These are phyloP conservation scores for Alosa alosa DNA, from an alignment of 2,113 vertebrate species.

Conservation along the genomic window DNA sequence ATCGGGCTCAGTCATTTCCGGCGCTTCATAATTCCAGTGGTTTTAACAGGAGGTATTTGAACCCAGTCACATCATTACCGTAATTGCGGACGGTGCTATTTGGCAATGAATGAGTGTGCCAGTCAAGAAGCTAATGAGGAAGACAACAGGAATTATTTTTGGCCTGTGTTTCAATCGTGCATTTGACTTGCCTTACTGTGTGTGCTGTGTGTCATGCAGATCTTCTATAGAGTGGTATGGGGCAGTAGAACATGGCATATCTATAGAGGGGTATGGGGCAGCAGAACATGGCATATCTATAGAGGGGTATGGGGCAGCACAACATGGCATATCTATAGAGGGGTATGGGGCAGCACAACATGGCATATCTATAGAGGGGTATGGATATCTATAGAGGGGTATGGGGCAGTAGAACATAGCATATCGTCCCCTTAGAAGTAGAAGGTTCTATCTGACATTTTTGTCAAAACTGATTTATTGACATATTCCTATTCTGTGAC, in stretches of 20 bases:
- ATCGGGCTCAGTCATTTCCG: conserved; percentile 67
- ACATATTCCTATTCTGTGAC: too few species aligned
- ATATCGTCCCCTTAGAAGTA: too few species aligned
- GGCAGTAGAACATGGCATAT: background rate
- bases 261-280: background rate
- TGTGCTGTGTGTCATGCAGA: background rate
- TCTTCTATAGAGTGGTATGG: background rate
- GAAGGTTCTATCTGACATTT: too few species aligned
- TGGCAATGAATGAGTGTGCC: conserved; percentile 22
- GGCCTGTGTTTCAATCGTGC: background rate
- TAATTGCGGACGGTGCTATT: conserved; percentile 23
- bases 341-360: background rate
- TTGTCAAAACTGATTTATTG: too few species aligned
- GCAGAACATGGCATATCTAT: background rate
- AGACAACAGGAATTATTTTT: background rate
- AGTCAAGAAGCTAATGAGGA: background rate
- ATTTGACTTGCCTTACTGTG: background rate
- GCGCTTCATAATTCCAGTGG: conserved; percentile 61
- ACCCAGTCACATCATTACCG: conserved; percentile 39
- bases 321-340: background rate
- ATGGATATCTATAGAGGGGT: background rate
- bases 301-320: background rate
- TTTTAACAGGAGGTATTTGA: conserved; percentile 56
- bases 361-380: background rate
- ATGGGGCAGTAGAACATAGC: background rate